Evolutionary conservation across 2,797 vertebrate genomes (phyloP).

Genomic region (Onychomys torridus): DNA sequence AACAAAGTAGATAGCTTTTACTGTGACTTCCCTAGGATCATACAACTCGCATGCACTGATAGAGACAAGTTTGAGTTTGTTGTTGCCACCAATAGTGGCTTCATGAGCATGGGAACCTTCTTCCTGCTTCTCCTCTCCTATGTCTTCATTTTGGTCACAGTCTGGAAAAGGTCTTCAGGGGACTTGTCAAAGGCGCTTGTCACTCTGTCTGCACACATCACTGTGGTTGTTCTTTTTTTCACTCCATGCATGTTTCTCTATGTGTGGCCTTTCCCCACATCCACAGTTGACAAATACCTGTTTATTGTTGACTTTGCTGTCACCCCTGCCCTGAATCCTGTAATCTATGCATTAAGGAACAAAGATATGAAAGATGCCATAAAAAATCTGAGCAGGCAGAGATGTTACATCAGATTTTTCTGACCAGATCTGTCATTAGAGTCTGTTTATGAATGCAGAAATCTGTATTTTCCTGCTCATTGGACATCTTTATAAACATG

Average conservation of each 20-base stretch:
- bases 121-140: slow-evolving; percentile 70
- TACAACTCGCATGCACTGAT: slow-evolving; percentile 71
- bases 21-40: slow-evolving; percentile 76
- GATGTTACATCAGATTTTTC: background rate
- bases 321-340: slow-evolving; percentile 53
- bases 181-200: slow-evolving; percentile 66
- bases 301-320: slow-evolving; percentile 65
- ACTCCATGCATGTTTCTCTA: slow-evolving; percentile 63
- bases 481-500: background rate
- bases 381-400: background rate
- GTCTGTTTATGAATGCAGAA: background rate
- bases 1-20: slow-evolving; percentile 77
- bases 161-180: slow-evolving; percentile 54
- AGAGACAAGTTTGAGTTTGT: slow-evolving; percentile 57
- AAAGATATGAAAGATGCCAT: slow-evolving; percentile 60
- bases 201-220: slow-evolving; percentile 68
- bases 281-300: slow-evolving; percentile 58
- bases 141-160: slow-evolving; percentile 48
- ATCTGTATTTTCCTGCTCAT: background rate
- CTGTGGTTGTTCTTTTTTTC: slow-evolving; percentile 69
- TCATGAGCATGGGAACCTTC: slow-evolving; percentile 59
- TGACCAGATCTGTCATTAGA: background rate
- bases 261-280: slow-evolving; percentile 44
- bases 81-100: slow-evolving; percentile 46
- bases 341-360: slow-evolving; percentile 64